Evolutionary conservation across 2,797 vertebrate genomes (phyloP).

Genomic region (Enoplosus armatus): DNA sequence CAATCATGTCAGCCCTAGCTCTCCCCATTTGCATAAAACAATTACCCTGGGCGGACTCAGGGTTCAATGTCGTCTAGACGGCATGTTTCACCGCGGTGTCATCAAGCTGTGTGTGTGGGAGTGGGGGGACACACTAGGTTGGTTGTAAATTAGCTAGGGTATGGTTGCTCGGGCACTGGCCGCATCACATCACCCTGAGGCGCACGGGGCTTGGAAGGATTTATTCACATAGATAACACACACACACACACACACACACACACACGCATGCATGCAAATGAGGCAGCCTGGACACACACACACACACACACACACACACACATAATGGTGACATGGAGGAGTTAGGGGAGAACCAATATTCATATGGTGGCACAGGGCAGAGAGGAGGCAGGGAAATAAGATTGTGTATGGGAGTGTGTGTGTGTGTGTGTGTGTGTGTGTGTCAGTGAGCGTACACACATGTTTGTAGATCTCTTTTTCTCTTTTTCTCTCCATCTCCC

Average conservation of each 20-base stretch:
- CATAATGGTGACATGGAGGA: constrained; percentile 92
- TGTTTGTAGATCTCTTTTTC: constrained; percentile 76
- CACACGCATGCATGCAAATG: constrained; percentile 82
- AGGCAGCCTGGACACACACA: constrained; percentile 52
- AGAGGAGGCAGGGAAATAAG: constrained; percentile 49
- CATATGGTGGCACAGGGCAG: constrained; percentile 88
- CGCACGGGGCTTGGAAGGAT: constrained; percentile 91
- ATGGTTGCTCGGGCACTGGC: constrained; percentile 89
- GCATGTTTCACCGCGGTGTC: constrained; percentile 91
- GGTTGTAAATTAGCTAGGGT: constrained; percentile 94
- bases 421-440: constrained; percentile 37
- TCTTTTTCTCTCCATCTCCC: constrained; percentile 80
- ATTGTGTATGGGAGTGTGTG: constrained; percentile 42
- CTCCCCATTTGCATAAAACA: constrained; percentile 93
- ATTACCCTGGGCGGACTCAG: constrained; percentile 89
- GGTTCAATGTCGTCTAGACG: constrained; percentile 94
- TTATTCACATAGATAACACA: constrained; percentile 98
- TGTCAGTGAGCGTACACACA: constrained; percentile 31
- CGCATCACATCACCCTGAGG: constrained; percentile 90
- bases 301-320: constrained; percentile 36
- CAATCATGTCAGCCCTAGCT: constrained; percentile 86
- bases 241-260: constrained; percentile 84
- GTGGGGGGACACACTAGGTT: constrained; percentile 88
- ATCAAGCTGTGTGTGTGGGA: constrained; percentile 76
- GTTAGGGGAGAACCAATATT: constrained; percentile 89